A percentile compares a stretch with the other conserved stretches of the same genome.
Evolutionary conservation across 1,140 invertebrate genomes (phyloP).

Genomic region (Drosophila athabasca): DNA sequence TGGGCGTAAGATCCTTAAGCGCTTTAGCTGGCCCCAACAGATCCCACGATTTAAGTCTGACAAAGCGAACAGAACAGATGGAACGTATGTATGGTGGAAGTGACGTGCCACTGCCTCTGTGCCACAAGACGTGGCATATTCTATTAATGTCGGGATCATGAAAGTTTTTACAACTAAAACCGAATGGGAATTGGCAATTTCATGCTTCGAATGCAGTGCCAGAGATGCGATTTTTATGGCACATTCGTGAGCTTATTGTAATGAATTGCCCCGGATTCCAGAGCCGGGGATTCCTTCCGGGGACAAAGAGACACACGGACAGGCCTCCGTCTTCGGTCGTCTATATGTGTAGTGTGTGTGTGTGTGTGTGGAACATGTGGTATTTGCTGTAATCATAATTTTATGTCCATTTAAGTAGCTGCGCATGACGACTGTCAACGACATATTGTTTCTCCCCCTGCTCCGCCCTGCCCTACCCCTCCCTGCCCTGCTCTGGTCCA

Average conservation of each 20-base stretch:
- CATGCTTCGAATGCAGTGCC: constrained; percentile 67
- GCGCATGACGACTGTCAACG: constrained; percentile 75
- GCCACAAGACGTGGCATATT: constrained; percentile 35
- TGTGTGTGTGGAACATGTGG: constrained; percentile 55
- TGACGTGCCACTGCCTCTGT: too few relatives aligned
- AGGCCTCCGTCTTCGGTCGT: too few relatives aligned
- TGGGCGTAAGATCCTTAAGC: too few relatives aligned
- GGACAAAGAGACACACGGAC: too few relatives aligned
- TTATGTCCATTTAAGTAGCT: constrained; percentile 80
- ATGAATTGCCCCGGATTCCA: constrained; percentile 68
- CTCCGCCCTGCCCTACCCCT: too few relatives aligned
- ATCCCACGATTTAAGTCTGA: too few relatives aligned
- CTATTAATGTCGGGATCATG: constrained; percentile 51
- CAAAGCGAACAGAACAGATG: too few relatives aligned
- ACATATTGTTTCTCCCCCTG: constrained; percentile 30
- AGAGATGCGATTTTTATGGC: constrained; percentile 75
- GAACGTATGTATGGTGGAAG: too few relatives aligned
- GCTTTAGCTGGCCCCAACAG: too few relatives aligned
- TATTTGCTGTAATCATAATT: constrained; percentile 80
- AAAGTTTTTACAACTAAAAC: constrained; percentile 74
- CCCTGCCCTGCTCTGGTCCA: background rate
- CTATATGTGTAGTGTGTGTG: too few relatives aligned
- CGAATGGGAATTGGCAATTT: constrained; percentile 76
- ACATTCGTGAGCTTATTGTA: constrained; percentile 83
- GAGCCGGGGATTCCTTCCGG: constrained; percentile 28